Evolutionary conservation across 2,797 vertebrate genomes (phyloP).

Genomic region (Peromyscus melanophrys): DNA sequence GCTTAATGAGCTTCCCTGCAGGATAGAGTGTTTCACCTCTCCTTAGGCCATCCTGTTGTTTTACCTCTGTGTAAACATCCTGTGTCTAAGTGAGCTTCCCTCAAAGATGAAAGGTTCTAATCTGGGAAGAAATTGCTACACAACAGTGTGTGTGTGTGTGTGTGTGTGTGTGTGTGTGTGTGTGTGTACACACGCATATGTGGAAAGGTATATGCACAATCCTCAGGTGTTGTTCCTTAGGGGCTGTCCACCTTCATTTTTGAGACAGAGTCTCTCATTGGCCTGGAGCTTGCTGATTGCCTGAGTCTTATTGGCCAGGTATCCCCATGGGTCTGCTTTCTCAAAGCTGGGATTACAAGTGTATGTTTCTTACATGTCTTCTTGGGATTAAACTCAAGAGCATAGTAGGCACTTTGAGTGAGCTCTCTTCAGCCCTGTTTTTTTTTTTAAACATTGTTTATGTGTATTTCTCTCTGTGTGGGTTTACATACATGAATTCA

Average conservation of each 20-base stretch:
- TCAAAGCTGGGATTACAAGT: not conserved
- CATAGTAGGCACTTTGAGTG: not conserved
- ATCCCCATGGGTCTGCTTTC: not conserved
- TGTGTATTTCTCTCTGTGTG: not conserved
- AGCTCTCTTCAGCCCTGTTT: not conserved
- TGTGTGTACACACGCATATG: too few species aligned
- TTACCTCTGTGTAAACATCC: not conserved
- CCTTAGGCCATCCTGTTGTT: not conserved
- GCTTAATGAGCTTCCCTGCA: not conserved
- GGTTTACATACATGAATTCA: not conserved
- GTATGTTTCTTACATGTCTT: not conserved
- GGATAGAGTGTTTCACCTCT: not conserved
- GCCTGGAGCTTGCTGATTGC: not conserved
- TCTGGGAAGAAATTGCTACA: too few species aligned
- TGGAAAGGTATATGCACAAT: not conserved
- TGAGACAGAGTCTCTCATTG: not conserved
- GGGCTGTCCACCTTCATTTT: not conserved
- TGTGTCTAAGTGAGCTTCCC: not conserved
- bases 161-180: not conserved
- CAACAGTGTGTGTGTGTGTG: not conserved
- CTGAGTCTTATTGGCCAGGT: not conserved
- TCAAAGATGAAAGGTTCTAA: too few species aligned
- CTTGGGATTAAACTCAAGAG: not conserved
- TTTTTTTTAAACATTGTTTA: not conserved
- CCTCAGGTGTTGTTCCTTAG: not conserved